phyloP scores from a whole-genome alignment of 2,797 vertebrate species.

The Peromyscus eremicus region DNA sequence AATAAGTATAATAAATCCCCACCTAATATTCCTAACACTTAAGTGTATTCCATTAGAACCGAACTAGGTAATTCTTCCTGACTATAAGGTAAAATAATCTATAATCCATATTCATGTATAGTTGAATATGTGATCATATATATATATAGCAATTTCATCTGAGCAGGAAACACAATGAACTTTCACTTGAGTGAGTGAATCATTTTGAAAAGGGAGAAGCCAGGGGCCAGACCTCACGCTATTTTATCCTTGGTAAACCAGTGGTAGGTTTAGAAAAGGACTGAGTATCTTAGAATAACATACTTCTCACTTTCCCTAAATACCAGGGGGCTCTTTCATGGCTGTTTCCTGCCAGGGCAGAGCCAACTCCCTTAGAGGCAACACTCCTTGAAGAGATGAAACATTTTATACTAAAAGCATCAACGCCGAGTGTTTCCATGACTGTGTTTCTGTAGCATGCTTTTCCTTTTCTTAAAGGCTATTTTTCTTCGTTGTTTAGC shows the following conservation, averaged over 20 bases:
- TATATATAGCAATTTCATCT: not conserved
- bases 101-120: not conserved
- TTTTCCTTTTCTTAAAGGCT: not conserved
- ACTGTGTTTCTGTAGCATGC: conserved; percentile 52
- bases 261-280: conserved; percentile 45
- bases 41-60: not conserved
- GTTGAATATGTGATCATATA: not conserved
- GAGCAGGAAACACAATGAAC: conserved; percentile 51
- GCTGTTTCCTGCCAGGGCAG: conserved; percentile 5
- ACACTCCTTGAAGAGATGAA: conserved; percentile 40
- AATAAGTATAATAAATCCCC: not conserved
- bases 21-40: not conserved
- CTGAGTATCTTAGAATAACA: conserved; percentile 15
- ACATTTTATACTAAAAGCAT: conserved; percentile 62
- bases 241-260: conserved; percentile 42
- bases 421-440: conserved; percentile 53
- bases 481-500: conserved; percentile 64
- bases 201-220: conserved; percentile 8
- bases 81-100: conserved; percentile 40
- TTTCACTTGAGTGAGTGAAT: conserved; percentile 25
- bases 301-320: conserved; percentile 38
- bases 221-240: conserved; percentile 22
- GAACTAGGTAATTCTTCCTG: not conserved
- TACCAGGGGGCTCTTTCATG: not conserved
- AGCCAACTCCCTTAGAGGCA: conserved; percentile 42